Base-by-base conservation (phyloP, 2,113 vertebrate species). In the Heteronetta atricapilla region DNA sequence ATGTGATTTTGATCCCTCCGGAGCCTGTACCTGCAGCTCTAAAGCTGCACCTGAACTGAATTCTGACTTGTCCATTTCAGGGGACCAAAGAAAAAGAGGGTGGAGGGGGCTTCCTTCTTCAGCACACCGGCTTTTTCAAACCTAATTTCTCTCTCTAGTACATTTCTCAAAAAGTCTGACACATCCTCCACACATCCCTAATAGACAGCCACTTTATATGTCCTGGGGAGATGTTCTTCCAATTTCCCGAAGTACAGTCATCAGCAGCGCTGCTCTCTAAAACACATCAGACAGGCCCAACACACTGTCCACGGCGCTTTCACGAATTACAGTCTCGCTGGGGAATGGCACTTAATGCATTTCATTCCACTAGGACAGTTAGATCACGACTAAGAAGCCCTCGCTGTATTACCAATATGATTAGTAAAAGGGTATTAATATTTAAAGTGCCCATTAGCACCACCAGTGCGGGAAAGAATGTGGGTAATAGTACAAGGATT, bases 201-300 rank as follows among this genome's bases (percentile, higher is more conserved):
- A 91, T 58, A 94, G 75, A 76, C 68, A 95, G 40, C 14, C 76
- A 89, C 85, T 95, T 95, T 29, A n/a, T 84, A 80, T 90, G 79
- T 95, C 88, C 82, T 0, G 1, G 25, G 69, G 81, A 89, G 89
- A 90, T 9, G 59, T 93, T 86, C 89, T 94, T 95, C 91, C 95
- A 82, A 64, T 94, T 95, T 96, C 70, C 90, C 11, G 2, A 88
- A 95, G 48, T 68, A 87, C 26, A 93, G 86, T 70, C 87, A 93
- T 84, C 89, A 94, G 90, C 89, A 93, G 79, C 91, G 40, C 90
- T 55, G 55, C 77, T 91, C 87, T 81, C 73, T 93, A 75, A 93
- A 90, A 68, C 76, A 79, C 26, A 86, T 88, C 75, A 91, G 85
- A 90, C 68, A 91, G 68, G 85, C 58, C 72, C 66, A 92, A 82